Evolutionary conservation across 2,113 vertebrate species (phyloP).

Genomic region (Nothoprocta pentlandii): DNA sequence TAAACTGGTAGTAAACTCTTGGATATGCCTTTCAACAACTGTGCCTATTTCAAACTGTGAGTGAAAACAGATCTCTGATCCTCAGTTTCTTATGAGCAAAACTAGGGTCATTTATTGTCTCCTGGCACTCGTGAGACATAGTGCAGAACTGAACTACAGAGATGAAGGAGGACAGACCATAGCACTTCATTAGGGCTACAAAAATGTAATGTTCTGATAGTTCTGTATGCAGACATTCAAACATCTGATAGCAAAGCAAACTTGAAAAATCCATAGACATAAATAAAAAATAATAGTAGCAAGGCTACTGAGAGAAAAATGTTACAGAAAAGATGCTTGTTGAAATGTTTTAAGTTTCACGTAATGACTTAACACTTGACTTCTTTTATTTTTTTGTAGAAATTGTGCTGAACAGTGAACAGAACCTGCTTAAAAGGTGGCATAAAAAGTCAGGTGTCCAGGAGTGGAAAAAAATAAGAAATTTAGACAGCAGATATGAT

Average conservation of each 20-base stretch:
- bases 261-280: neutral
- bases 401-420: neutral
- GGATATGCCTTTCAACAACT: neutral
- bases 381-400: neutral
- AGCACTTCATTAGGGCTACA: neutral
- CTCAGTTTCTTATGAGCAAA: slow-evolving; percentile 6
- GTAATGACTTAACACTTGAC: neutral
- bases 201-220: neutral
- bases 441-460: neutral
- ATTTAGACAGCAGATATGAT: neutral
- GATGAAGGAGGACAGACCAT: neutral
- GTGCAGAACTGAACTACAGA: neutral
- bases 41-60: neutral
- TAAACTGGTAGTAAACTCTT: slow-evolving; percentile 9
- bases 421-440: neutral
- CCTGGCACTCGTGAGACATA: neutral
- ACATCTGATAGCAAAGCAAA: neutral
- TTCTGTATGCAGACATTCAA: neutral
- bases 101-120: neutral
- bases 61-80: slow-evolving; percentile 2
- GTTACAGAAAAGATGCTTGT: neutral
- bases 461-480: neutral
- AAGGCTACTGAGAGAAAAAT: neutral
- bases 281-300: neutral
- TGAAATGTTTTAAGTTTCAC: neutral